phyloP scores from a whole-genome alignment of 1,140 invertebrate genomes.

The Nymphalis io region DNA sequence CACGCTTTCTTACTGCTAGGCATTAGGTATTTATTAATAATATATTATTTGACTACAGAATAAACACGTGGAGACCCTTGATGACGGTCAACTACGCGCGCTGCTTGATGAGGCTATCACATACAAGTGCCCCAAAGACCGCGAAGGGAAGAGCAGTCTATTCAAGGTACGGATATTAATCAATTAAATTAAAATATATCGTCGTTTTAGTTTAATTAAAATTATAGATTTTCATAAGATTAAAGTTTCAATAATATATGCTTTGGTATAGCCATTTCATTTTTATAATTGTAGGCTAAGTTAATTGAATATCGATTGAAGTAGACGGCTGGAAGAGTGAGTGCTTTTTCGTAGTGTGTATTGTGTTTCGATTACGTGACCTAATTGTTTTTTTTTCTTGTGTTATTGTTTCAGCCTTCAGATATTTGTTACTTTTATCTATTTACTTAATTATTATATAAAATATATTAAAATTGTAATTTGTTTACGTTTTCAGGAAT shows the following conservation, averaged over 20 bases:
- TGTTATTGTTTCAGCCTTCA: background rate
- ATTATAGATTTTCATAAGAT: too few species aligned
- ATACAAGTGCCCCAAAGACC: conserved; percentile 89
- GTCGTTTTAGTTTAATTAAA: too few species aligned
- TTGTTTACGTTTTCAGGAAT: conserved; percentile 51
- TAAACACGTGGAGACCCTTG: conserved; percentile 83
- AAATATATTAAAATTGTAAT: too few species aligned
- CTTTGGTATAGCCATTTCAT: too few species aligned
- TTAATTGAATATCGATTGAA: background rate
- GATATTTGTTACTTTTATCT: too few species aligned
- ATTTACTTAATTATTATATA: too few species aligned
- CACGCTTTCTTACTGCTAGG: too few species aligned
- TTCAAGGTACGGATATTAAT: conserved; percentile 82
- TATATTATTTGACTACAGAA: conserved; percentile 30
- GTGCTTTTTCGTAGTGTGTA: background rate
- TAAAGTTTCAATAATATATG: too few species aligned
- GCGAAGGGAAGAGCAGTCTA: conserved; percentile 87
- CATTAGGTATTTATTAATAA: too few species aligned
- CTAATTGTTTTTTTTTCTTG: conserved; percentile 5
- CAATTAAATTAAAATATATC: background rate
- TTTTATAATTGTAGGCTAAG: background rate
- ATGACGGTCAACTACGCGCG: conserved; percentile 86
- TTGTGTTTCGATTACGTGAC: background rate
- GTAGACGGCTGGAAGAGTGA: background rate
- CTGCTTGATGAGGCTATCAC: conserved; percentile 88